Evolutionary conservation across 2,797 vertebrate species (phyloP), one percentile per base, ranked within the genome.

Genomic region (Amazona finschi): DNA sequence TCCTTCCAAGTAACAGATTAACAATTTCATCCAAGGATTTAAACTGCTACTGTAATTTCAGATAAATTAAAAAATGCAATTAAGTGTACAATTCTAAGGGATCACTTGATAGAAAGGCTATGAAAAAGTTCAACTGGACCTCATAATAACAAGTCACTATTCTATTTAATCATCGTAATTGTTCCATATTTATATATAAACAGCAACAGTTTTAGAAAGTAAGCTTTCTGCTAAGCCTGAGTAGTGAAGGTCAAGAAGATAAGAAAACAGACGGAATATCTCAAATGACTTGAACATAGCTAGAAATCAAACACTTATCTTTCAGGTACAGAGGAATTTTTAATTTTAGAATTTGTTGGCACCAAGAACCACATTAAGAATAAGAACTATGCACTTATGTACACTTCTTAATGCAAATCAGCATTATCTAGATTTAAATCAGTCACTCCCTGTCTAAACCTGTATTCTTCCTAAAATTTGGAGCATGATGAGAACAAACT

Each of bases 151-250:
- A 50, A 57, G 41, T 30, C 67, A 33, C 57, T 66, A n/a, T 66
- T 82, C 52, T 76, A 61, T 33, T 91, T 80, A 73, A 94, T 86
- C 84, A 76, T 8, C 69, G 43, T 83, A 89, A 91, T 86, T 85
- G 43, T 90, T 91, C 67, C 20, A 27, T 89, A 88, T 93, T 92
- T 93, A 86, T 76, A 91, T 24, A 95, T 88, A 85, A 87, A 94
- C 47, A 91, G 33, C n/a, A 72, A 72, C n/a, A 89, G 80, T 44
- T 95, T 80, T 81, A 81, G 52, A 69, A 85, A 87, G 16, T 64
- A n/a, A 90, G 19, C 19, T 61, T 85, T 87, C 55, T 70, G 17
- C 46, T 81, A 86, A 72, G 18, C 83, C 67, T 74, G 38, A 89
- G 36, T 6, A 72, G 31, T 47, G 55, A 94, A 90, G 57, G 58